Evolutionary conservation across 30 jellyfish, hydroid and myxozoan species (phyloP).

Genomic region (Hydractinia symbiolongicarpus): DNA sequence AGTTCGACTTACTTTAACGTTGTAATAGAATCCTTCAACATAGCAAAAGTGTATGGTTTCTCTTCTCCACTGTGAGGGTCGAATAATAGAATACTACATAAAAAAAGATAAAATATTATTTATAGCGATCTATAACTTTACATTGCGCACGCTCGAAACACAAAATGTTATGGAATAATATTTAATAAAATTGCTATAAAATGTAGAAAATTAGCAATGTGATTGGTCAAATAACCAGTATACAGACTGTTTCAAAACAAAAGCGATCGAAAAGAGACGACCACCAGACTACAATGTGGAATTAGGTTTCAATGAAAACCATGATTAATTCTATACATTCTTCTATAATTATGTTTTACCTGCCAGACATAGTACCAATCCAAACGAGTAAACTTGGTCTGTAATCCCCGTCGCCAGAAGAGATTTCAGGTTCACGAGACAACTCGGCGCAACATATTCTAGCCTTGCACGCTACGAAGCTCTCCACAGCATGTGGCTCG

Average conservation of each 20-base stretch:
- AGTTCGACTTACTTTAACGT: constrained; percentile 56
- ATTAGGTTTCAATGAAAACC: too few relatives aligned
- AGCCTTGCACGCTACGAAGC: constrained; percentile 72
- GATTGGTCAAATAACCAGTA: too few relatives aligned
- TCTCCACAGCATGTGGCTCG: constrained; percentile 67
- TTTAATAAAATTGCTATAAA: too few relatives aligned
- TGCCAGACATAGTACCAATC: constrained; percentile 96
- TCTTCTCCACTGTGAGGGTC: neutral
- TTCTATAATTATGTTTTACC: constrained; percentile 28
- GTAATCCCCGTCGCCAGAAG: neutral
- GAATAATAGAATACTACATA: constrained; percentile 20
- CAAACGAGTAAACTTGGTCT: constrained; percentile 25
- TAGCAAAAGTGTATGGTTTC: constrained; percentile 33
- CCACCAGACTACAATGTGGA: too few relatives aligned
- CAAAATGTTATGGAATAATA: too few relatives aligned
- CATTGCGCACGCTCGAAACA: too few relatives aligned
- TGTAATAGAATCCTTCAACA: constrained; percentile 56
- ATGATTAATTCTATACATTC: too few relatives aligned
- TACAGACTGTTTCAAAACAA: too few relatives aligned
- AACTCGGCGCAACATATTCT: constrained; percentile 88
- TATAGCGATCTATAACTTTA: too few relatives aligned
- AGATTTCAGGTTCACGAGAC: constrained; percentile 19
- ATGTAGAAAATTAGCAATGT: too few relatives aligned
- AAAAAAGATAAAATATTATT: neutral
- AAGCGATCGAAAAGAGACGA: too few relatives aligned